These are phyloP conservation scores for Athene noctua DNA, from an alignment of 2,113 vertebrate genomes.

Conservation along the genomic window DNA sequence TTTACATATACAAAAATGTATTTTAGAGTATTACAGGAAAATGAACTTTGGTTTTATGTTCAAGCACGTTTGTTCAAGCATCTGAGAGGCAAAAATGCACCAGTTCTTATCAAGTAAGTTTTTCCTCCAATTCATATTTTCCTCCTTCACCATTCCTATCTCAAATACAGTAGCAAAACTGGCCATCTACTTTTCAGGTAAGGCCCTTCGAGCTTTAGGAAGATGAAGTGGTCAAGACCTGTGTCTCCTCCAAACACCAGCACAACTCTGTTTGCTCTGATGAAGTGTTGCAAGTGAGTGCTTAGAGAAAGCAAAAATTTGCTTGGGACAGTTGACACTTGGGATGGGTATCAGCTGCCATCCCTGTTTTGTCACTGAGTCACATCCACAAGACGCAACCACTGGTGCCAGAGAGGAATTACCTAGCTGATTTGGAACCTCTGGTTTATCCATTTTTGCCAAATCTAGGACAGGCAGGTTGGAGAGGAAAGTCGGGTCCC, in stretches of 20 bases:
- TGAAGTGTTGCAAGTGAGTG: rapidly evolving
- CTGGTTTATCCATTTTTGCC: not conserved
- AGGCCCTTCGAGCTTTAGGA: not conserved
- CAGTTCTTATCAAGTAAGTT: not conserved
- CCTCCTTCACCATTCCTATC: not conserved
- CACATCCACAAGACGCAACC: not conserved
- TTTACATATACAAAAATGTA: not conserved
- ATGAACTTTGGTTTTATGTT: not conserved
- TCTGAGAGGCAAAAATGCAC: rapidly evolving
- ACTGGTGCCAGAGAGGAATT: not conserved
- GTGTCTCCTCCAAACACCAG: not conserved
- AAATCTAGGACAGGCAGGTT: not conserved
- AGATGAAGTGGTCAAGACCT: not conserved
- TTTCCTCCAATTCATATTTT: not conserved
- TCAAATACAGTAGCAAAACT: not conserved
- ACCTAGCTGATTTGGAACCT: not conserved
- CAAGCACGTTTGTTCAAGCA: not conserved
- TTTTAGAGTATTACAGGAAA: not conserved
- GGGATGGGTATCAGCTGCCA: not conserved
- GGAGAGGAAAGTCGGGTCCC: not conserved
- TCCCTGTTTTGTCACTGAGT: not conserved
- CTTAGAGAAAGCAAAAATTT: not conserved
- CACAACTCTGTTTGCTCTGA: not conserved
- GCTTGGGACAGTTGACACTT: not conserved
- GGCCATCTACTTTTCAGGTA: not conserved